phyloP scores from a whole-genome alignment of 2,113 vertebrate species.

The Athene cunicularia region DNA sequence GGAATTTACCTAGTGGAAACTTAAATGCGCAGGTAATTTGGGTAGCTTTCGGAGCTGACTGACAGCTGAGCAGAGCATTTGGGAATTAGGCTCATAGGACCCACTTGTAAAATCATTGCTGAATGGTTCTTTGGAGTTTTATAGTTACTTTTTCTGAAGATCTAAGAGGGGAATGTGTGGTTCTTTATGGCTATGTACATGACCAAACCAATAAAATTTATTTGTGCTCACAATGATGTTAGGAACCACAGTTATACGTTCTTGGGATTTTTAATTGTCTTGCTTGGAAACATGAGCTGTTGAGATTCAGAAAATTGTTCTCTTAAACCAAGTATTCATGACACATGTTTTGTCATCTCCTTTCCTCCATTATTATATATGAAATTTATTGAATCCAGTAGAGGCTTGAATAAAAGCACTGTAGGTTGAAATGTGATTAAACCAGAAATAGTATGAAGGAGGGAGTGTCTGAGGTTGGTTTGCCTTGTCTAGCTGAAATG shows the following conservation, averaged over 20 bases:
- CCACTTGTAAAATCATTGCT: neutral
- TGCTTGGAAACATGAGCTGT: neutral
- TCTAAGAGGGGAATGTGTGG: neutral
- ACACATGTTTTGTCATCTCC: neutral
- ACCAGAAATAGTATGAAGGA: neutral
- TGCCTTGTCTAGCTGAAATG: neutral
- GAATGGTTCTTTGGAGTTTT: neutral
- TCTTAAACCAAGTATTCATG: neutral
- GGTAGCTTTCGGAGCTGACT: neutral
- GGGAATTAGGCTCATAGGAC: neutral
- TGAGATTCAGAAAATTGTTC: neutral
- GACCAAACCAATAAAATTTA: neutral
- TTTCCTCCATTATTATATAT: neutral
- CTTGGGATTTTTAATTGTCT: neutral
- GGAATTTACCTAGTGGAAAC: neutral
- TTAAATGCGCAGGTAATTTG: neutral
- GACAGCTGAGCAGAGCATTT: neutral
- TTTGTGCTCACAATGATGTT: accelerated
- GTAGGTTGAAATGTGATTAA: neutral
- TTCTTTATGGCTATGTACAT: neutral
- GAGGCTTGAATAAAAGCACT: neutral
- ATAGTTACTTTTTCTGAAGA: neutral
- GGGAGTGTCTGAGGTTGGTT: neutral
- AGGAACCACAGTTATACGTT: neutral
- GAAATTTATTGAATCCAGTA: neutral